Conservation (phyloP, 2,888 invertebrate genomes). For the Tetranychus piercei region DNA sequence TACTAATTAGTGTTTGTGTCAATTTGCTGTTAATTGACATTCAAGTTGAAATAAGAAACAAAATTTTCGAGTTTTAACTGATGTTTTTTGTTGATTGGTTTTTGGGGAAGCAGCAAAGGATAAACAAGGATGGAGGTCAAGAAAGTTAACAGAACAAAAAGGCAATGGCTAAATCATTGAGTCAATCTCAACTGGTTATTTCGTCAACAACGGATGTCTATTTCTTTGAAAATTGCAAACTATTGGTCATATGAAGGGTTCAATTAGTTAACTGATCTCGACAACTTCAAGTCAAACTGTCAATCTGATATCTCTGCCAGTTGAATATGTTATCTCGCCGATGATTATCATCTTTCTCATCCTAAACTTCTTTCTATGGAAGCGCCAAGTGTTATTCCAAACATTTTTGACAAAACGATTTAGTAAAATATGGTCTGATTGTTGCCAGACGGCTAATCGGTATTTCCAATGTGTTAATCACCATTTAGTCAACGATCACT, state of each 20-base stretch:
- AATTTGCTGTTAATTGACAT: too few relatives aligned
- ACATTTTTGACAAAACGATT: not conserved
- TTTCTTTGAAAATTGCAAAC: not conserved
- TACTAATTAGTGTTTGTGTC: too few relatives aligned
- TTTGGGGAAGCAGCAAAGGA: too few relatives aligned
- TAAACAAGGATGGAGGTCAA: too few relatives aligned
- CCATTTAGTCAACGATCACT: too few relatives aligned
- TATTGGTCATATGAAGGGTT: not conserved
- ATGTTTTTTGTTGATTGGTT: too few relatives aligned
- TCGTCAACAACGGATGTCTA: not conserved
- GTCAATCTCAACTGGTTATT: not conserved
- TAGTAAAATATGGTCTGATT: not conserved
- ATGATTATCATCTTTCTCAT: not conserved
- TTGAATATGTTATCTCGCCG: too few relatives aligned
- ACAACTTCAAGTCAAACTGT: not conserved
- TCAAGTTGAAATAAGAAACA: too few relatives aligned
- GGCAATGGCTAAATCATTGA: too few relatives aligned
- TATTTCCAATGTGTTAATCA: too few relatives aligned
- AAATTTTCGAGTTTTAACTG: too few relatives aligned
- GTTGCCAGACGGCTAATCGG: not conserved
- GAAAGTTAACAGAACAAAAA: too few relatives aligned
- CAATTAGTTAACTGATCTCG: not conserved
- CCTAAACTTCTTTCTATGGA: not conserved
- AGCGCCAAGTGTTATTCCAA: not conserved
- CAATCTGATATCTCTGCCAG: not conserved